phyloP scores from a whole-genome alignment of 2,888 invertebrate genomes.

The Leptopterna dolabrata region DNA sequence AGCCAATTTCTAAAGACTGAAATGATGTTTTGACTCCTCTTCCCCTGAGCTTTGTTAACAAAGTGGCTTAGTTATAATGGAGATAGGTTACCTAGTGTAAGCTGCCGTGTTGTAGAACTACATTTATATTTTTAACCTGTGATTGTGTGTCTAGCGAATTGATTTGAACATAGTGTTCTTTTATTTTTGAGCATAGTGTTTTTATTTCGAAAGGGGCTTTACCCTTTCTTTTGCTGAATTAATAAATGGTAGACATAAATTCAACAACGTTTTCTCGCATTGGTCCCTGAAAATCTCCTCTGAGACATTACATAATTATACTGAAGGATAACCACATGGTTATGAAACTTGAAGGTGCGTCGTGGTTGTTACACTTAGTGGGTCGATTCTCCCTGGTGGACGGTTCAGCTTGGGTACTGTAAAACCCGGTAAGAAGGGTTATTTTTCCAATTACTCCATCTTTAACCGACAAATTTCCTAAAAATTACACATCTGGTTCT shows the following conservation, averaged over 20 bases:
- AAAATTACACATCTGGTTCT: too few species aligned
- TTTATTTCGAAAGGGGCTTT: neutral
- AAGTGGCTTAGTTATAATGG: neutral
- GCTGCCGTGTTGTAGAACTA: neutral
- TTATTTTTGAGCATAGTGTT: neutral
- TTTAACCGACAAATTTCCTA: too few species aligned
- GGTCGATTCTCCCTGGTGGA: too few species aligned
- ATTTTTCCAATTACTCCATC: too few species aligned
- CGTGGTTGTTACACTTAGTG: too few species aligned
- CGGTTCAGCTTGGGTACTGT: too few species aligned
- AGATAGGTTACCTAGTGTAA: neutral
- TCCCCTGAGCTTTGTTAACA: neutral
- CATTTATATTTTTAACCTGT: slow-evolving; percentile 5
- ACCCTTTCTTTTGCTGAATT: neutral
- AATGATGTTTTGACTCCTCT: slow-evolving; percentile 6
- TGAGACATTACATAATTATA: too few species aligned
- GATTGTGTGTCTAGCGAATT: neutral
- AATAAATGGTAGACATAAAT: neutral
- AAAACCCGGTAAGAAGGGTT: too few species aligned
- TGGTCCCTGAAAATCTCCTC: too few species aligned
- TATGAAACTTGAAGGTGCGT: too few species aligned
- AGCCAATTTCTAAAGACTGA: slow-evolving; percentile 42
- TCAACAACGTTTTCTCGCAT: neutral
- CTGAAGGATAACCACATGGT: too few species aligned
- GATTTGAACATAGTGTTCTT: neutral